Conservation (phyloP, 2,888 invertebrate species). For the Nomada fucata region DNA sequence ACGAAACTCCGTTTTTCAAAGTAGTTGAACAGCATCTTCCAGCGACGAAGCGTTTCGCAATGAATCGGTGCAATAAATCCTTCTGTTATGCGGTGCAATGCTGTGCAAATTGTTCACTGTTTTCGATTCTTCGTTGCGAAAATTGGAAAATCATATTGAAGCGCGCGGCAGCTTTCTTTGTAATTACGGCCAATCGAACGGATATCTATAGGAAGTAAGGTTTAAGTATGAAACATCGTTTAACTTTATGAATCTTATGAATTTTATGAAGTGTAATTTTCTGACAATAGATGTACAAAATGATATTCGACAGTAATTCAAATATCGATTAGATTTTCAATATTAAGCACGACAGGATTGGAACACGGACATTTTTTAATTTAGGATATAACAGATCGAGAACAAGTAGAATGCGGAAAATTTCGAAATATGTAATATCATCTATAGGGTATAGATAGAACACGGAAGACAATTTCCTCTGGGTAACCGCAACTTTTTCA, state of each 20-base stretch:
- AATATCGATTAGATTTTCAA: no score
- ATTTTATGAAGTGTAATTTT: no score
- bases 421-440: slow-evolving; percentile 4
- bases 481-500: slow-evolving; percentile 9
- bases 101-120: slow-evolving; percentile 2
- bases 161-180: no score
- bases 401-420: no score
- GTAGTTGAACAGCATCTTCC: slow-evolving; percentile 1
- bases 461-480: slow-evolving; percentile 3
- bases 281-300: no score
- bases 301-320: no score
- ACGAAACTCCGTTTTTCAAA: not conserved
- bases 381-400: no score
- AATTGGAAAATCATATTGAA: no score
- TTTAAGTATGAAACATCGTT: no score
- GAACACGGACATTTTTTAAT: no score
- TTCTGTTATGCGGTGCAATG: not conserved
- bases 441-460: not conserved
- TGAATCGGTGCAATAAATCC: slow-evolving; percentile 11
- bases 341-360: no score
- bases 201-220: not conserved
- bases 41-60: slow-evolving; percentile 27
- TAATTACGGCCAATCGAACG: not conserved
- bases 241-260: no score
- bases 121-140: not conserved